Evolutionary conservation across 1,140 invertebrate genomes (phyloP), one percentile per base, ranked within the genome.

Genomic region (Panagrolaimus sp.): DNA sequence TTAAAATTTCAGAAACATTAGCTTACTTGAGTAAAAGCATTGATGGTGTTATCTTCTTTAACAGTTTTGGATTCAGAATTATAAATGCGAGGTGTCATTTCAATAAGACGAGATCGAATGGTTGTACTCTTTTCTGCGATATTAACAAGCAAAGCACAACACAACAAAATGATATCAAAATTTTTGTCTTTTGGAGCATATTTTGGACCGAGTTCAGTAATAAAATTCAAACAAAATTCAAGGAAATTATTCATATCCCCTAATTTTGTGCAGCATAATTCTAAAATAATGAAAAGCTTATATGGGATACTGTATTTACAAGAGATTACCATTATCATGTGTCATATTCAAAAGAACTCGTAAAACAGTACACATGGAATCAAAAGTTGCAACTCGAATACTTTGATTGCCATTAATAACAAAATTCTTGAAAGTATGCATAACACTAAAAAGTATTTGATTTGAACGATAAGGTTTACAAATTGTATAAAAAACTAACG

Each of bases 191-290:
- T 58, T 21, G 52, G 52, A 21, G 52, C 52, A 58, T 21, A 58
- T 28, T 58, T 58, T n/a, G 52, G 52, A 4, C 21, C 17, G 5
- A 55, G 24, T 10, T 66, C n/a, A 7, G 44, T 66, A n/a, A 66
- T 45, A 24, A 17, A 38, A 5, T 14, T 15, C 8, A 66, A 26
- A 45, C 28, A 43, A 15, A 66, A 48, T 63, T 47, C 55, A 8
- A 24, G 55, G 43, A 68, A 68, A 48, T 44, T 43, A 32, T 44
- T 52, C 52, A 58, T 58, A 28, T 58, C 52, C 12, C 52, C 52
- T 1, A 58, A 28, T 58, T 58, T 58, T 21, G 52, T 58, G n/a
- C 52, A 58, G 2, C 52, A 21, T 21, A 58, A 28, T 28, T 58
- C 32, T 38, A 7, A 38, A 38, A 38, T 38, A 7, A n/a, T n/a